Evolutionary conservation across 2,888 invertebrate genomes (phyloP).

Genomic region (Himalopsyche tibetana): DNA sequence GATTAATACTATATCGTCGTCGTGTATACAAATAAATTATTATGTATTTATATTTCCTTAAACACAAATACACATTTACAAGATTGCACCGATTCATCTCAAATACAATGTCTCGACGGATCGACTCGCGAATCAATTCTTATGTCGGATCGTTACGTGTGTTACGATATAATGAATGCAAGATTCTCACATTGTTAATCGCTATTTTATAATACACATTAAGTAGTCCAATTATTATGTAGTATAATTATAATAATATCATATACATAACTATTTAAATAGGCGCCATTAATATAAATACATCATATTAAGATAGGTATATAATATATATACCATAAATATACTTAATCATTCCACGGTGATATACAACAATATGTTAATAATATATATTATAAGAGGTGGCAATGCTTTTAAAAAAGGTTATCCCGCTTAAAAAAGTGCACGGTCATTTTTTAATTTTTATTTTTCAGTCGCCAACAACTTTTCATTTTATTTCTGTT

Average conservation of each 20-base stretch:
- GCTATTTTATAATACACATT: slow-evolving; percentile 35
- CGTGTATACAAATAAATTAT: slow-evolving; percentile 16
- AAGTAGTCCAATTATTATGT: slow-evolving; percentile 43
- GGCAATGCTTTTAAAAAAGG: slow-evolving; percentile 37
- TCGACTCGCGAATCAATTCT: background rate
- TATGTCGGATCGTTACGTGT: background rate
- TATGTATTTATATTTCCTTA: background rate
- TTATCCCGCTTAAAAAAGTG: slow-evolving; percentile 36
- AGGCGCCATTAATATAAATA: slow-evolving; percentile 41
- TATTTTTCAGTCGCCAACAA: slow-evolving; percentile 40
- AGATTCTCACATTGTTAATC: slow-evolving; percentile 27
- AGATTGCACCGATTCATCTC: background rate
- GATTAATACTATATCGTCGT: slow-evolving; percentile 11
- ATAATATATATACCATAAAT: slow-evolving; percentile 43
- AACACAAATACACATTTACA: slow-evolving; percentile 29
- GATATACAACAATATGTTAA: slow-evolving; percentile 37
- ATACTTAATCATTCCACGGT: slow-evolving; percentile 22
- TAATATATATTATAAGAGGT: slow-evolving; percentile 43
- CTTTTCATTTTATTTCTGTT: slow-evolving; percentile 34
- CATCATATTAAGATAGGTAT: slow-evolving; percentile 34
- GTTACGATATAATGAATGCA: slow-evolving; percentile 1
- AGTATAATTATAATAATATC: slow-evolving; percentile 37
- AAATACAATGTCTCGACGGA: background rate
- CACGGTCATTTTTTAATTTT: slow-evolving; percentile 40
- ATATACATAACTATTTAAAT: slow-evolving; percentile 43